Percentiles rank a stretch among this genome's conserved stretches.
phyloP scores from a whole-genome alignment of 2,113 vertebrate species.

The Hylia prasina region DNA sequence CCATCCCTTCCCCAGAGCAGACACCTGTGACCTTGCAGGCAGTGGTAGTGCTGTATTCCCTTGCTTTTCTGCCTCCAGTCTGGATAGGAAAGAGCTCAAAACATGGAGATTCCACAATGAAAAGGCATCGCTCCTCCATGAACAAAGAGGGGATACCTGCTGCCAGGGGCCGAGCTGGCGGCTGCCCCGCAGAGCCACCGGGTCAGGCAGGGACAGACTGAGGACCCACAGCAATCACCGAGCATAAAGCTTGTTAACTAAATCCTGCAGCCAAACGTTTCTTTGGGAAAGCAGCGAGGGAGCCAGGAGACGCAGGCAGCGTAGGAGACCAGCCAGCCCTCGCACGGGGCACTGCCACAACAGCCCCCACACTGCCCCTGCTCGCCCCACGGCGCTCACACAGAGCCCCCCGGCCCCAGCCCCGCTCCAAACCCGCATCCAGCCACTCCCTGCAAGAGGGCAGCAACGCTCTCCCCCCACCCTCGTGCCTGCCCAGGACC shows the following conservation, averaged over 20 bases:
- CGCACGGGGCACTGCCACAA: neutral
- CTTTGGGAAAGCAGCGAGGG: neutral
- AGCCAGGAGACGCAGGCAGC: accelerated
- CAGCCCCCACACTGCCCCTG: neutral
- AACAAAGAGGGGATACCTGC: neutral
- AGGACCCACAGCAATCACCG: neutral
- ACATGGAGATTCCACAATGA: accelerated
- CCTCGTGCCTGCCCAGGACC: conserved; percentile 52
- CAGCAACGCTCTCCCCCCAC: neutral
- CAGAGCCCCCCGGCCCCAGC: neutral
- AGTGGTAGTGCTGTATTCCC: neutral
- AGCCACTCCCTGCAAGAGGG: neutral
- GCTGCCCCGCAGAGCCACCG: neutral
- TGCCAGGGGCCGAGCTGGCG: neutral
- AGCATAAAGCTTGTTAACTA: neutral
- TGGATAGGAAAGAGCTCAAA: neutral
- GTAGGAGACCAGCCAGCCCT: neutral
- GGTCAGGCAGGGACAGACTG: neutral
- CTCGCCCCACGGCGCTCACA: neutral
- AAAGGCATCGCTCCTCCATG: neutral
- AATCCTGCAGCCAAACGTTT: neutral
- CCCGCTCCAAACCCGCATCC: neutral
- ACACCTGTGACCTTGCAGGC: neutral
- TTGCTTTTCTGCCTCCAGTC: neutral
- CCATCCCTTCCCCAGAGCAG: neutral